phyloP scores from a whole-genome alignment of 2,888 invertebrate species.

The Pogonocherus hispidulus region DNA sequence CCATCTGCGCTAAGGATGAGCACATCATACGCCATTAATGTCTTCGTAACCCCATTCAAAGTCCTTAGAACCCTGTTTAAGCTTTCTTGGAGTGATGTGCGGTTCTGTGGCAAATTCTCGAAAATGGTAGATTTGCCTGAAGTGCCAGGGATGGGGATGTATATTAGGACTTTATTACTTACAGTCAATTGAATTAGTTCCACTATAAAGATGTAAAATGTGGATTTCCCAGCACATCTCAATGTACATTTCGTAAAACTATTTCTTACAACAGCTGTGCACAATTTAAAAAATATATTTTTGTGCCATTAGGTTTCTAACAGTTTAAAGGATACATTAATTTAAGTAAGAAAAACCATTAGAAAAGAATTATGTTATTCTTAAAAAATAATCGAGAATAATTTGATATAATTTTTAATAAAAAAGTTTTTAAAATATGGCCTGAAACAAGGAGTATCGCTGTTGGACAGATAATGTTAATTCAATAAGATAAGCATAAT shows the following conservation, averaged over 20 bases:
- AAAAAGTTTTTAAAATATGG: too few relatives aligned
- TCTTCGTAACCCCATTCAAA: conserved; percentile 13
- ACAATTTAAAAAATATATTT: too few relatives aligned
- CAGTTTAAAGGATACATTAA: too few relatives aligned
- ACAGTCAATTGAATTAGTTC: neutral
- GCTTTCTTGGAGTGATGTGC: conserved; percentile 27
- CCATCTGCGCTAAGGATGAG: neutral
- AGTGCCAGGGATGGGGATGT: conserved; percentile 14
- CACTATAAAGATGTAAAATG: neutral
- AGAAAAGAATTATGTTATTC: too few relatives aligned
- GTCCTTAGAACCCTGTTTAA: conserved; percentile 17
- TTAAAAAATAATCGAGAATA: too few relatives aligned
- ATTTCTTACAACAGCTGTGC: too few relatives aligned
- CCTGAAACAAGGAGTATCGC: too few relatives aligned
- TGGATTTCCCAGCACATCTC: neutral
- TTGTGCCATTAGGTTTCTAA: too few relatives aligned
- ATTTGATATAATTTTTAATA: too few relatives aligned
- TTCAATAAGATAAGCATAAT: too few relatives aligned
- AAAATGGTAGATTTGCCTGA: conserved; percentile 20
- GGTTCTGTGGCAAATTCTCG: conserved; percentile 17
- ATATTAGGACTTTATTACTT: neutral
- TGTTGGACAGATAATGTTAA: too few relatives aligned
- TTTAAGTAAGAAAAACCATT: too few relatives aligned
- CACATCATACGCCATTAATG: conserved; percentile 11
- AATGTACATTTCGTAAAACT: neutral